Base-by-base conservation (phyloP, 2,113 vertebrate genomes). In the Ammodytes dubius region DNA sequence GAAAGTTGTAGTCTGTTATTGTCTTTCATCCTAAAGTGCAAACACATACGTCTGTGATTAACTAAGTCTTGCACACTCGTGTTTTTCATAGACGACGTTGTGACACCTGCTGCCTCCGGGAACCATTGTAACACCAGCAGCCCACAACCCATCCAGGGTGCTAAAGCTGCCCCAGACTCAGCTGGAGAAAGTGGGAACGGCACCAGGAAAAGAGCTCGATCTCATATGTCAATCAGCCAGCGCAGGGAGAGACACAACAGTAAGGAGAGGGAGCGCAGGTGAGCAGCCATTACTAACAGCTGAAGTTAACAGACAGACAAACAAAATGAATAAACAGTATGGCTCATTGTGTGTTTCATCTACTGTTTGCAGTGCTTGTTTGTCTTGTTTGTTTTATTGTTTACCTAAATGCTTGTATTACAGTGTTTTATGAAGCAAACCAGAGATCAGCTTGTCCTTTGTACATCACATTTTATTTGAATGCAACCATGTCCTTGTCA, bases 181-280 rank as follows among this genome's bases (percentile, higher is more conserved):
- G 74, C 66, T 66, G 1, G 93, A 93, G 4, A 77, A 6, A 50
- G 90, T 76, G 88, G 85, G 49, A 70, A 5, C 0, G 0, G 85
- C 65, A 52, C 2, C 6, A 73, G n/a, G 54, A 90, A 71, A 89
- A 91, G 6, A 68, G 83, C 4, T 79, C 84, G 14, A 46, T 43
- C 1, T 83, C 85, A 68, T 83, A 4, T 94, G 3, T 94, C 96
- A 2, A 45, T 82, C 1, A 90, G 90, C 15, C 95, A 96, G 88
- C 95, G 96, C 2, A 92, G 94, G 69, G 97, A 98, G 78, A 95
- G 91, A 46, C 97, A 99, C 84, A 99, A 99, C 92, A 95, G 91
- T n/a, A 96, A 96, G 92, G 98, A 99, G 89, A 95, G 97, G 87
- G 96, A 98, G 60, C 95, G 98, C 83, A 98, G 98, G 98, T 98